These are phyloP conservation scores for Sicus ferrugineus DNA, from an alignment of 2,888 invertebrate species.

Conservation along the genomic window DNA sequence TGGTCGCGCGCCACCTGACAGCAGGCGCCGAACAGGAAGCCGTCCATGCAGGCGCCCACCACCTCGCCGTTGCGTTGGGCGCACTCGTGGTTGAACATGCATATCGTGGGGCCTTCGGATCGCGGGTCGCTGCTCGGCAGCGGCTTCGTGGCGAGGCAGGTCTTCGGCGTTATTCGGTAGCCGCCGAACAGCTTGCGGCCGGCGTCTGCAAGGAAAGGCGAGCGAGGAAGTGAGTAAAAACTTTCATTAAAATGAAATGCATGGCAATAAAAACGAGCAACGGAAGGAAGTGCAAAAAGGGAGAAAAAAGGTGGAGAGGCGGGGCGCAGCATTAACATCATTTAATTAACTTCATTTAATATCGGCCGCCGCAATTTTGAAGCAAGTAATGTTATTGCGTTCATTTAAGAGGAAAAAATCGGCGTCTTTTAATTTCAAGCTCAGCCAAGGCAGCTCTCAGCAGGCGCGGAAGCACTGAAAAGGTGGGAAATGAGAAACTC, in stretches of 20 bases:
- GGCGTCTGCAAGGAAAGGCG: constrained; percentile 61
- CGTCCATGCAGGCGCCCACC: constrained; percentile 91
- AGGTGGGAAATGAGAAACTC: no score
- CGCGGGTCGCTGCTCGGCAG: constrained; percentile 68
- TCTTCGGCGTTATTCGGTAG: constrained; percentile 83
- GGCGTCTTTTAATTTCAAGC: no score
- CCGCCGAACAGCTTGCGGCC: constrained; percentile 82
- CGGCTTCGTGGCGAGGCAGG: constrained; percentile 77
- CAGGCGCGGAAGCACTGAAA: no score
- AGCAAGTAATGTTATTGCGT: no score
- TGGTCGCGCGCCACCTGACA: constrained; percentile 75
- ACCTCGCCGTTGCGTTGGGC: constrained; percentile 80
- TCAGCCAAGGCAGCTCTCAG: no score
- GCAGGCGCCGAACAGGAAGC: constrained; percentile 82
- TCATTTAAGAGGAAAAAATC: no score
- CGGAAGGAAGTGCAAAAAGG: background rate
- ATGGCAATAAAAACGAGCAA: background rate
- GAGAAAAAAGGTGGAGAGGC: background rate
- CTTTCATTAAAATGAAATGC: background rate
- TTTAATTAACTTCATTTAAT: no score
- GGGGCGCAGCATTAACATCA: background rate
- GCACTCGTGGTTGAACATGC: constrained; percentile 95
- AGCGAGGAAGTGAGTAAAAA: no score
- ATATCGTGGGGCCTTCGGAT: constrained; percentile 76
- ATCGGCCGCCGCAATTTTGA: no score